Base-by-base conservation (phyloP, 2,797 vertebrate genomes). In the Mergus octosetaceus region DNA sequence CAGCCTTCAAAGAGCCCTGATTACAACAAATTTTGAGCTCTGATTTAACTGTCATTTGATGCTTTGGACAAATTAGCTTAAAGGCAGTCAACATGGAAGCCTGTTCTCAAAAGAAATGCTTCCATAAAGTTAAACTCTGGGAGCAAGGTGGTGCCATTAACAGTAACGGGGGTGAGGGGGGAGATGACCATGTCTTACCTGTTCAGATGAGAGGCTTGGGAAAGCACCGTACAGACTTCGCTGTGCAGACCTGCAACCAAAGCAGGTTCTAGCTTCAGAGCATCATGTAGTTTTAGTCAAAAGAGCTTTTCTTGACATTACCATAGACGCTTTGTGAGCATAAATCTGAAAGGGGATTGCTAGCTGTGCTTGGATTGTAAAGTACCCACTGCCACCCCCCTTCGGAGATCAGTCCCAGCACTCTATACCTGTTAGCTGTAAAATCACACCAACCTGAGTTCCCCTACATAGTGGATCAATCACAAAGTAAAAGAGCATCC, bases 21-120 rank as follows among this genome's bases (percentile, higher is more conserved):
- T 89, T 87, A 28, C 41, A 69, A 13, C 5, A 22, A 43, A 51
- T 70, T 70, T 56, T 53, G 39, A 80, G 43, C 62, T 89, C 75
- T 27, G 51, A 54, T 87, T 91, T 69, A 87, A 81, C 81, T 90
- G n/a, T 7, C 34, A 62, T 78, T 87, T 90, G 82, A 85, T 73
- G 41, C 12, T 51, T 66, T 62, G n/a, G 30, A 89, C 91, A 34
- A 76, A n/a, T 62, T 80, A 81, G n/a, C 74, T 66, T 56, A 12
- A 94, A 96, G 62, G 22, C 70, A 78, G 84, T 76, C 24, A 49
- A 10, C 0, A 1, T 28, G 56, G 38, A 73, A 34, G 84, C 62
- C 21, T 54, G 62, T 8, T 86, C 54, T 62, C 24, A 27, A 32
- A 87, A 76, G 30, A 79, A 32, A 5, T 4, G 3, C 8, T 43